Conservation (phyloP, 1,140 invertebrate species). For the Aphelenchoides fujianensis region DNA sequence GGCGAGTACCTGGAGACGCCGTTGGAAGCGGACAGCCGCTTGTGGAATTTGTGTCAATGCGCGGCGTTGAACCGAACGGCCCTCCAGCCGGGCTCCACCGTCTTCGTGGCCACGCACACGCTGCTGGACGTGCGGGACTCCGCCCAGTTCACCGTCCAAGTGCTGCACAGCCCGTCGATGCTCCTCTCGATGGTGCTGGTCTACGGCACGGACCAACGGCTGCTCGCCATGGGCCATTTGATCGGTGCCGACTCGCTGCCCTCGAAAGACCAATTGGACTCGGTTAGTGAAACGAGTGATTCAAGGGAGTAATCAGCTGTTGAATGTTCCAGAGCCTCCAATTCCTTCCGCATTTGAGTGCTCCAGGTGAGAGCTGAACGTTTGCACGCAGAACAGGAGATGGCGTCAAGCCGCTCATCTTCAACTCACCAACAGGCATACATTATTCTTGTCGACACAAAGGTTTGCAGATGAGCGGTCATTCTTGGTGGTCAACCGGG, state of each 20-base stretch:
- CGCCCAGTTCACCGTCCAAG: conserved; percentile 49
- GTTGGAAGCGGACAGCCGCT: conserved; percentile 37
- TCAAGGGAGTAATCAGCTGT: conserved; percentile 16
- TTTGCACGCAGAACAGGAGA: too few relatives aligned
- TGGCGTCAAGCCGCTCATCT: too few relatives aligned
- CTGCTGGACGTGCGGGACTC: conserved; percentile 45
- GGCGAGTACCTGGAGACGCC: conserved; percentile 46
- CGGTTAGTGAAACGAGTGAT: too few relatives aligned
- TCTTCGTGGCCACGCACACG: conserved; percentile 47
- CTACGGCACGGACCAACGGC: conserved; percentile 51
- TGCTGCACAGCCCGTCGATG: conserved; percentile 45
- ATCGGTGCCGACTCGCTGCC: conserved; percentile 52
- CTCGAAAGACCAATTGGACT: conserved; percentile 54
- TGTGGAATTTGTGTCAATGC: conserved; percentile 47
- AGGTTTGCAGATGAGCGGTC: conserved; percentile 49
- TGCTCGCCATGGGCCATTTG: conserved; percentile 49
- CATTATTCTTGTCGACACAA: too few relatives aligned
- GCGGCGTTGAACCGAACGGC: conserved; percentile 46
- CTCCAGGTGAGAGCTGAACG: too few relatives aligned
- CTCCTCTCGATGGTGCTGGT: conserved; percentile 45
- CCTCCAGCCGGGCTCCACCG: conserved; percentile 36
- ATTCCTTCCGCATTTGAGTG: conserved; percentile 49
- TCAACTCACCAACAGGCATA: too few relatives aligned
- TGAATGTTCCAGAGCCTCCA: conserved; percentile 29
- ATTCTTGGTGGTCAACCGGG: conserved; percentile 43